Evolutionary conservation across 1,140 invertebrate genomes (phyloP).

Genomic region (Saccostrea echinata): DNA sequence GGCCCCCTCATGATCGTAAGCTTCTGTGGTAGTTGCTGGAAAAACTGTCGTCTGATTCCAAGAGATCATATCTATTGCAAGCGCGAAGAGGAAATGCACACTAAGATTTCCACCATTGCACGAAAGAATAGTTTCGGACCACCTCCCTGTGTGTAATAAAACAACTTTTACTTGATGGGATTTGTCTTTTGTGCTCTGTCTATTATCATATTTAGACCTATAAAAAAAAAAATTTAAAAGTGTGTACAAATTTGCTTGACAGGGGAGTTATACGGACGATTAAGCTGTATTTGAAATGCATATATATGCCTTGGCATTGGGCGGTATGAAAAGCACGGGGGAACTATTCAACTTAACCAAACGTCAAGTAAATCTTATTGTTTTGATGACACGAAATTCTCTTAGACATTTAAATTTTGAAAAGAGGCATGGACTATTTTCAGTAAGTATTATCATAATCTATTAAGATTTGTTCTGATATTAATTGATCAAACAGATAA

Average conservation of each 20-base stretch:
- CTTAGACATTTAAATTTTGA: background rate
- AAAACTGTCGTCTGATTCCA: conserved; percentile 20
- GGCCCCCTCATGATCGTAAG: conserved; percentile 54
- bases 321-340: background rate
- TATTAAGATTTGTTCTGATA: conserved; percentile 13
- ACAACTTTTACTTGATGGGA: background rate
- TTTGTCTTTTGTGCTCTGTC: background rate
- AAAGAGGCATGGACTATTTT: background rate
- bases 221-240: background rate
- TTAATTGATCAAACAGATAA: conserved; percentile 18
- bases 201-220: conserved; percentile 5
- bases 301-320: background rate
- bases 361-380: conserved; percentile 29
- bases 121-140: background rate
- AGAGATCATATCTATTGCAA: background rate
- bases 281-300: background rate
- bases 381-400: conserved; percentile 25
- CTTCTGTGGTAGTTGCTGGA: background rate
- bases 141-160: background rate
- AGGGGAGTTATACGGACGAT: background rate
- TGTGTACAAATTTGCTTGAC: background rate
- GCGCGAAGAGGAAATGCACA: background rate
- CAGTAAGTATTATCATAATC: background rate
- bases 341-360: conserved; percentile 6
- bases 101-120: conserved; percentile 12